Conservation (phyloP, 2,888 invertebrate genomes). For the Latheticus oryzae region DNA sequence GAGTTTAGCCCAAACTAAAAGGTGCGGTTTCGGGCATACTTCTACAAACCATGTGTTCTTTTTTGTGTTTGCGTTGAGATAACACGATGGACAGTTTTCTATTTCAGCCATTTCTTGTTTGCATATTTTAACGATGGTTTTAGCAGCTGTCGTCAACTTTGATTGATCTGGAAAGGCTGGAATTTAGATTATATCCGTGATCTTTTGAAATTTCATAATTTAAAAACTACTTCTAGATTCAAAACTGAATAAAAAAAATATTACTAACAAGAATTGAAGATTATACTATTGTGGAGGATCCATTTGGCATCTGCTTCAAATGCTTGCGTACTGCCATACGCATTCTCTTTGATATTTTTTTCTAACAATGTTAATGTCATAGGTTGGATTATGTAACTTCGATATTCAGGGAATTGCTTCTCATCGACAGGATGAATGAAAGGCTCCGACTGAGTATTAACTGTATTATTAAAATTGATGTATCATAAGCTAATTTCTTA, state of each 20-base stretch:
- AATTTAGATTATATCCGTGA: slow-evolving; percentile 35
- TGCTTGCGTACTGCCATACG: slow-evolving; percentile 89
- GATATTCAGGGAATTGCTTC: slow-evolving; percentile 78
- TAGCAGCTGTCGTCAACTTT: slow-evolving; percentile 81
- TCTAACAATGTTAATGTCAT: slow-evolving; percentile 85
- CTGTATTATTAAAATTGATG: slow-evolving; percentile 7
- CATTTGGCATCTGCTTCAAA: slow-evolving; percentile 92
- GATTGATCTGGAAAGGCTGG: slow-evolving; percentile 72
- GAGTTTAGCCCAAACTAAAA: slow-evolving; percentile 95
- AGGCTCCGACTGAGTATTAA: slow-evolving; percentile 75
- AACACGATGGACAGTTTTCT: slow-evolving; percentile 94
- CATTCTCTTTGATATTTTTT: slow-evolving; percentile 78
- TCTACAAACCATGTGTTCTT: slow-evolving; percentile 90
- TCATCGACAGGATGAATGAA: slow-evolving; percentile 82
- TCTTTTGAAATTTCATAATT: slow-evolving; percentile 3
- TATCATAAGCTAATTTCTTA: slow-evolving; percentile 68
- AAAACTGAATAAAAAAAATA: slow-evolving; percentile 6
- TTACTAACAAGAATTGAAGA: slow-evolving; percentile 81
- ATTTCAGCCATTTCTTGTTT: slow-evolving; percentile 92
- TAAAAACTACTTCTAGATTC: too few species aligned
- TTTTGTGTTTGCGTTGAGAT: slow-evolving; percentile 84
- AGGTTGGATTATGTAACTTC: slow-evolving; percentile 86
- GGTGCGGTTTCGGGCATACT: slow-evolving; percentile 90
- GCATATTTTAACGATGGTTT: slow-evolving; percentile 83
- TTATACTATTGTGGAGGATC: slow-evolving; percentile 93